phyloP scores from a whole-genome alignment of 2,797 vertebrate species.

The Spea hammondii region DNA sequence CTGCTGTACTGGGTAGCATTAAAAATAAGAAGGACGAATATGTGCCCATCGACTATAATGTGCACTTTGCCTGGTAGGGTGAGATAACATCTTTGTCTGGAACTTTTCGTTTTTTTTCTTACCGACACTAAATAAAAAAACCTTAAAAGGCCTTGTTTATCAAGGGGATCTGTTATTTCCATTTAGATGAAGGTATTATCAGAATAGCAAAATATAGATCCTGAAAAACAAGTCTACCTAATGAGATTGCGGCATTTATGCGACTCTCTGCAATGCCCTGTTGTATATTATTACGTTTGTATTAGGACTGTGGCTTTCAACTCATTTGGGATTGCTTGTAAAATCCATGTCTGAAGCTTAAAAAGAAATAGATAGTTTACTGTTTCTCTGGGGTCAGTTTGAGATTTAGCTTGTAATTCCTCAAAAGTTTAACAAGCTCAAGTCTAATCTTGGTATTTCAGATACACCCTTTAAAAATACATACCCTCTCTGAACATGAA shows the following conservation, averaged over 20 bases:
- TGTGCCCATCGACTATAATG: not conserved
- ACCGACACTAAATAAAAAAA: not conserved
- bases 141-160: constrained; percentile 7
- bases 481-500: not conserved
- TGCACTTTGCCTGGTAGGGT: not conserved
- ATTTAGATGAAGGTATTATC: constrained; percentile 31
- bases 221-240: too few species aligned
- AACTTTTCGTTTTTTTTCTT: not conserved
- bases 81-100: not conserved
- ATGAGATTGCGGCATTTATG: not conserved
- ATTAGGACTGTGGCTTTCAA: too few species aligned
- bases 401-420: not conserved
- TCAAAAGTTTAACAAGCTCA: not conserved
- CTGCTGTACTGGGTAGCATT: not conserved
- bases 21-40: not conserved
- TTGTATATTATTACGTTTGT: too few species aligned
- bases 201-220: not conserved
- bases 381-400: not conserved
- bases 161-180: not conserved
- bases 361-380: not conserved
- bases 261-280: constrained; percentile 1
- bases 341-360: too few species aligned
- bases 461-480: not conserved
- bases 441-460: not conserved
- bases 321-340: too few species aligned